These are phyloP conservation scores for Daphoenositta chrysoptera DNA, from an alignment of 2,113 vertebrate genomes.

Conservation along the genomic window DNA sequence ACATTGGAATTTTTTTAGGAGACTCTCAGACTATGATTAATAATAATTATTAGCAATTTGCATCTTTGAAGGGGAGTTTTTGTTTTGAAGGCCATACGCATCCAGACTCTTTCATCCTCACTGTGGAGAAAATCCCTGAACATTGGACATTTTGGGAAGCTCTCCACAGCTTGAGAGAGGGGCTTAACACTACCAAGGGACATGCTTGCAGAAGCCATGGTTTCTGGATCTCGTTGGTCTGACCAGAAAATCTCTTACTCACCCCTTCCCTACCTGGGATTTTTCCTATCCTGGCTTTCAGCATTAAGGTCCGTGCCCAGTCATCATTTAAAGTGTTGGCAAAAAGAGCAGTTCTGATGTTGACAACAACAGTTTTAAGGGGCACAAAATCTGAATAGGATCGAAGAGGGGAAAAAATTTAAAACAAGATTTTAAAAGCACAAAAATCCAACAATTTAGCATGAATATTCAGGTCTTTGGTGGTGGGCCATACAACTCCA, in stretches of 20 bases:
- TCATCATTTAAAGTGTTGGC: background rate
- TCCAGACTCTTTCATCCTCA: background rate
- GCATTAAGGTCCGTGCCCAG: fast-evolving
- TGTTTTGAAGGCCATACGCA: background rate
- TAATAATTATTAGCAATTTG: background rate
- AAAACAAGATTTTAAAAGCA: background rate
- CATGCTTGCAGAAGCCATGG: background rate
- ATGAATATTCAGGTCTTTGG: background rate
- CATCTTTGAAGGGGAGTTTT: background rate
- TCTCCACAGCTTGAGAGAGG: background rate
- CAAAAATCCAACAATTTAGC: slow-evolving; percentile 12
- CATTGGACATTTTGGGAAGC: background rate
- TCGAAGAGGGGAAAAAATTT: background rate
- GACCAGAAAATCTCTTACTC: background rate
- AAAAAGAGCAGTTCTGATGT: background rate
- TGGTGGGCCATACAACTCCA: background rate
- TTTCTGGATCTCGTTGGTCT: background rate
- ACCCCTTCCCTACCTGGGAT: background rate
- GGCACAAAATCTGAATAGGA: background rate
- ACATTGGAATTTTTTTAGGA: background rate
- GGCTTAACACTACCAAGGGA: background rate
- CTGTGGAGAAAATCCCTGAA: background rate
- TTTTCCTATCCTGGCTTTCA: background rate
- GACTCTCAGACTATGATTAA: background rate
- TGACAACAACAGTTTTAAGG: background rate